phyloP scores from a whole-genome alignment of 1,140 invertebrate genomes.

The Drosophila eugracilis region DNA sequence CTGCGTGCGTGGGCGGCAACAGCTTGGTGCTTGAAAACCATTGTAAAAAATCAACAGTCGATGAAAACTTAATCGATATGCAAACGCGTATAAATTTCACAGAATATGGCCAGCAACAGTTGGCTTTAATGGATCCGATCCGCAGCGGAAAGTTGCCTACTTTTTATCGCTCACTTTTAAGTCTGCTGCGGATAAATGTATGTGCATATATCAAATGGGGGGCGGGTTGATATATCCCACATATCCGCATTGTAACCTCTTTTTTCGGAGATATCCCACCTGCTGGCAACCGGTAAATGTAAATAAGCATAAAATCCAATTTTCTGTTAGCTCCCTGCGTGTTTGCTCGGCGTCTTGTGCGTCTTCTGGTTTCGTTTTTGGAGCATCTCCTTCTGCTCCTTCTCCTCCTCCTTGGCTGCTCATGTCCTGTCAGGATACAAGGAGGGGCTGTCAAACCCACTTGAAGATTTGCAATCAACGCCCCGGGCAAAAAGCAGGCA shows the following conservation, averaged over 20 bases:
- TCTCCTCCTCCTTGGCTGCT: not conserved
- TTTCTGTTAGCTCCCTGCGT: conserved; percentile 54
- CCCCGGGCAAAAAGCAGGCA: conserved; percentile 41
- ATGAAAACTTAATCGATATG: conserved; percentile 38
- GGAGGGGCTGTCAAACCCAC: conserved; percentile 46
- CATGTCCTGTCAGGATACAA: conserved; percentile 38
- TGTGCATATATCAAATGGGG: conserved; percentile 9
- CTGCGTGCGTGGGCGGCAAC: conserved; percentile 8
- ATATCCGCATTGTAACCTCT: conserved; percentile 31
- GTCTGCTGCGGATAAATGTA: conserved; percentile 25
- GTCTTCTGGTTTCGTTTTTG: too few relatives aligned
- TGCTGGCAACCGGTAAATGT: conserved; percentile 52
- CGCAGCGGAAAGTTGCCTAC: conserved; percentile 32
- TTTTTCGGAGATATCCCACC: conserved; percentile 15
- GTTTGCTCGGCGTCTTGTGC: conserved; percentile 30
- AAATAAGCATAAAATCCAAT: conserved; percentile 81
- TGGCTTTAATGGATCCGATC: conserved; percentile 46
- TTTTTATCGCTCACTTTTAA: conserved; percentile 25
- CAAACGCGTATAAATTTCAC: conserved; percentile 37
- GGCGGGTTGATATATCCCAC: conserved; percentile 17
- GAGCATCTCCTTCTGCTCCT: not conserved
- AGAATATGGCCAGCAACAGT: conserved; percentile 48
- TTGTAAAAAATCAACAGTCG: conserved; percentile 23
- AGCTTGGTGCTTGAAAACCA: conserved; percentile 36
- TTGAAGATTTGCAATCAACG: conserved; percentile 70